Percentiles rank a stretch among this genome's conserved stretches.
phyloP scores from a whole-genome alignment of 2,113 vertebrate genomes.

The human (Homo sapiens) region DNA sequence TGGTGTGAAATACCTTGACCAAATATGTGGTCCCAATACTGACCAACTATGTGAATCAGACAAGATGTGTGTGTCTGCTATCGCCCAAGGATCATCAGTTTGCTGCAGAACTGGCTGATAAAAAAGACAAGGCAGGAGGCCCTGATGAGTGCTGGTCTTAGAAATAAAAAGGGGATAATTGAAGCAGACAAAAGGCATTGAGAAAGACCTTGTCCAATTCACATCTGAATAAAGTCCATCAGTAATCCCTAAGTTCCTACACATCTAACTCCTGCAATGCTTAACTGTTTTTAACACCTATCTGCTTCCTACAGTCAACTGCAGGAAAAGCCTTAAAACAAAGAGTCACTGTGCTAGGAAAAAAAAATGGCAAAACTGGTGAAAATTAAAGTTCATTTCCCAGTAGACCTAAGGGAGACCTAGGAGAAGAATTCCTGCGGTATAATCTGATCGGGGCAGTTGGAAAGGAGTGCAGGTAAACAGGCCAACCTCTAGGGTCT shows the following conservation, averaged over 20 bases:
- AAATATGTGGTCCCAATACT: background rate
- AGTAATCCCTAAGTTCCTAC: background rate
- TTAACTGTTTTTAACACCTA: background rate
- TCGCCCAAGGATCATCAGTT: background rate
- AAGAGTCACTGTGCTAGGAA: background rate
- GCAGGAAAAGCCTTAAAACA: background rate
- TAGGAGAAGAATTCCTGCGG: background rate
- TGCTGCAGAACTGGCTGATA: constrained; percentile 27
- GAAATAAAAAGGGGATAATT: background rate
- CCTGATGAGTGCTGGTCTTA: background rate
- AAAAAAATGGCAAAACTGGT: background rate
- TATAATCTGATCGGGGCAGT: background rate
- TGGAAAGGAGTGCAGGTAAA: background rate
- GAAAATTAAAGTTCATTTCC: background rate
- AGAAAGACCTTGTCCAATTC: background rate
- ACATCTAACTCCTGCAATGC: background rate
- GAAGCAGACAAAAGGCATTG: background rate
- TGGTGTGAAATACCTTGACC: background rate
- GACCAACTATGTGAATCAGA: background rate
- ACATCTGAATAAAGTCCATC: background rate
- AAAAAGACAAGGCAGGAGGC: background rate
- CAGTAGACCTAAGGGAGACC: background rate
- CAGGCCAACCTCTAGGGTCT: background rate
- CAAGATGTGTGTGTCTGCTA: background rate
- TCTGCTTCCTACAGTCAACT: background rate